Evolutionary conservation across 2,113 vertebrate genomes (phyloP), one percentile per base, ranked within the genome.

Genomic region (Nerophis ophidion): DNA sequence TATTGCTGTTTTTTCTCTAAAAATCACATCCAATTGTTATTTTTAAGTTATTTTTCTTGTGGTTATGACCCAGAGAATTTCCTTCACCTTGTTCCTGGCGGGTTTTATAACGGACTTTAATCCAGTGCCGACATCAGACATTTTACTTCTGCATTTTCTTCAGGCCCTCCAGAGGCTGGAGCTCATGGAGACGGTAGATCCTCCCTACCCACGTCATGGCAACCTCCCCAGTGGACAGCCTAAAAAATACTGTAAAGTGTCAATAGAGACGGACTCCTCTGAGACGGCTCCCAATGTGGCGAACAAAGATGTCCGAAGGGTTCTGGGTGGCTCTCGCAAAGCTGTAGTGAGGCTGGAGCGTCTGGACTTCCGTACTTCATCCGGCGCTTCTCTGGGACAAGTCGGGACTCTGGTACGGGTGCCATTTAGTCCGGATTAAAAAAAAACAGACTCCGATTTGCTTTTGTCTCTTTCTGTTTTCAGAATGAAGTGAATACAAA

Each of bases 261-360:
- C 67, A 40, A 73, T n/a, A 7, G 68, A 68, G 76, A 60, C 55
- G 44, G 0, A 15, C 48, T 47, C 82, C 57, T 11, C 59, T 13
- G 82, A 81, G 78, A 79, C 64, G 6, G 34, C 46, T 48, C 63
- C 50, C 56, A 15, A 8, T 61, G 84, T 85, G 58, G 72, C 81
- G 71, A 69, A 68, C 15, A 74, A 79, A 13, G 80, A 82, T 19
- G 74, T 77, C 35, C 68, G 65, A 57, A 84, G 76, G 56, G 77
- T 86, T 72, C 78, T 85, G 77, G 81, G 77, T 72, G 74, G 68
- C 60, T 74, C 81, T 66, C 42, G 44, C 75, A 80, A 91, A 46
- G 91, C 95, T 13, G 91, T 90, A 0, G 94, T 95, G 57, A 74
- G 82, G 3, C 69, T 95, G 79, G 91, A 94, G 60, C 89, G 92